Evolutionary conservation across 2,113 vertebrate species (phyloP), one percentile per base, ranked within the genome.

Genomic region (Probosciger aterrimus): DNA sequence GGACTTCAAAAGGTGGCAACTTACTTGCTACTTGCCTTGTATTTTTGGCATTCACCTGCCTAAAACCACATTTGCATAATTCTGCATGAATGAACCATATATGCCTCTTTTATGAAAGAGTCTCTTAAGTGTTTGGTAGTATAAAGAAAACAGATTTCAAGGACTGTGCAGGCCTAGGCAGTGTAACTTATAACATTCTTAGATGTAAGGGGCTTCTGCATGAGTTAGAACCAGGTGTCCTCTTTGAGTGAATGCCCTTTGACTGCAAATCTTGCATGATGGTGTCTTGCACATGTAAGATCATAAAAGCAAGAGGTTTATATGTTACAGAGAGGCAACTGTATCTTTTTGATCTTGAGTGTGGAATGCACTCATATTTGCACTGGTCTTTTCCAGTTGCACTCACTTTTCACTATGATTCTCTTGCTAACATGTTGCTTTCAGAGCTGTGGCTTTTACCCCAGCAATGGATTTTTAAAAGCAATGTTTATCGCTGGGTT

Each of bases 381-480:
- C 64, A 88, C 52, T 62, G 71, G 75, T 96, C 41, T 70, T 93
- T 96, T 94, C 46, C 69, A 60, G 28, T 92, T 96, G 94, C 41
- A 84, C 68, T 84, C 67, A 31, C 28, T 96, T 92, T 92, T 86
- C 14, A 52, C 28, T 76, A 69, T 57, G 64, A 94, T 90, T 52
- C 17, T 90, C 24, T 88, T 80, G 49, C 39, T 96, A 62, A 83
- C 31, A 31, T 27, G 73, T 91, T 88, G 71, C 60, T 93, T 78
- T 88, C 52, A 92, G 88, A 96, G 9, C 37, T 85, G 49, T 35
- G 44, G 57, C 24, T 96, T 97, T 95, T 82, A 96, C 62, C 49
- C 12, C 27, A 90, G 80, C 46, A 96, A 91, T 92, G 18, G 95
- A 33, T 90, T 60, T 88, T 87, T 9, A 24, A 82, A 94, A 95